These are phyloP conservation scores for Formicarius rufipectus DNA, from an alignment of 2,113 vertebrate species.

Conservation along the genomic window DNA sequence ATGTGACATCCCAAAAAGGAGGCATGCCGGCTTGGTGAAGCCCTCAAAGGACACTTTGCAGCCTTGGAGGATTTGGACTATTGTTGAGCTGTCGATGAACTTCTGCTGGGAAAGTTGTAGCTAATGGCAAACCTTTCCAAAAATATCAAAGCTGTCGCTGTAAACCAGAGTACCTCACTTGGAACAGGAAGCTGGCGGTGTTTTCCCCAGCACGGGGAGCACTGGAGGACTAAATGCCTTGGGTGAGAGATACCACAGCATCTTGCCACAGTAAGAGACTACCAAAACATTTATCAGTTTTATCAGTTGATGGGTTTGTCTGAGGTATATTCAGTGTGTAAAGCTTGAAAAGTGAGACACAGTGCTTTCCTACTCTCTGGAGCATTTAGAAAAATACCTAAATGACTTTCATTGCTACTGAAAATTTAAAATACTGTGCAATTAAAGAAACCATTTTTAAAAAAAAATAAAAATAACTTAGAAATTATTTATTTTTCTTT, in stretches of 20 bases:
- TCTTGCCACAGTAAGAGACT: background rate
- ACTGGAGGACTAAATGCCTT: background rate
- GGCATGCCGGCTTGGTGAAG: accelerated
- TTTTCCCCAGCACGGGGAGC: background rate
- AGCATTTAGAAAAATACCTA: slow-evolving; percentile 12
- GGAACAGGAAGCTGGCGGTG: background rate
- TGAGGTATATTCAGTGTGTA: background rate
- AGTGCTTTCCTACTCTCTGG: background rate
- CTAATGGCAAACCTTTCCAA: background rate
- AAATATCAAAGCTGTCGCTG: background rate
- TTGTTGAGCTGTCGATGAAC: background rate
- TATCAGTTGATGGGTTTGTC: background rate
- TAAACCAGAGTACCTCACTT: slow-evolving; percentile 19
- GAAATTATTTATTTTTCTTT: slow-evolving; percentile 63
- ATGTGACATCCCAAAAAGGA: accelerated
- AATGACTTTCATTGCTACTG: slow-evolving; percentile 41
- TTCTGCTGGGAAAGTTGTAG: background rate
- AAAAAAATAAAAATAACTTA: background rate
- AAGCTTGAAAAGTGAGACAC: background rate
- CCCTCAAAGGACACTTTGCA: background rate
- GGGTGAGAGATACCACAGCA: background rate
- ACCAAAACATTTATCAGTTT: background rate
- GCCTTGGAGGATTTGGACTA: background rate
- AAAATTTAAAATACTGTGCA: slow-evolving; percentile 53
- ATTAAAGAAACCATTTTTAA: slow-evolving; percentile 23